These are phyloP conservation scores for Neopipo cinnamomea DNA, from an alignment of 2,113 vertebrate species.

Conservation along the genomic window DNA sequence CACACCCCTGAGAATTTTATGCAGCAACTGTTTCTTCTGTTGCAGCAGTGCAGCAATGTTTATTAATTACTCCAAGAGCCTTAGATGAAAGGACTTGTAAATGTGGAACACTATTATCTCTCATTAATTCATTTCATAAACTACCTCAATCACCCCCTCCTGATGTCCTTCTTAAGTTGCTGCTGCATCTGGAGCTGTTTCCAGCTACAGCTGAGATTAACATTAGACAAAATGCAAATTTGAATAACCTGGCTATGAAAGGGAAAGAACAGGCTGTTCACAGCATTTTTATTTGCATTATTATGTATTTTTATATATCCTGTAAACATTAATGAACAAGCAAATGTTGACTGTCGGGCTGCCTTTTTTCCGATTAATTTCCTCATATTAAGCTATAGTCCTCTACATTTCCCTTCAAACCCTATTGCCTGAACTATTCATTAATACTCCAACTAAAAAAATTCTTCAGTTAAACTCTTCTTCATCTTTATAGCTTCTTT, in stretches of 20 bases:
- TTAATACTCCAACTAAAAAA: not conserved
- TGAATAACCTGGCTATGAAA: not conserved
- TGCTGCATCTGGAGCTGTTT: not conserved
- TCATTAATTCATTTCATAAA: conserved; percentile 20
- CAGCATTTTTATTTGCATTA: not conserved
- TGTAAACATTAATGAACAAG: not conserved
- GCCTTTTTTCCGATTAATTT: not conserved
- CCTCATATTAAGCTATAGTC: not conserved
- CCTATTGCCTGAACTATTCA: not conserved
- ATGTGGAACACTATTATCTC: not conserved
- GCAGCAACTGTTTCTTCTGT: not conserved
- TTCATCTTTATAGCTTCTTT: not conserved
- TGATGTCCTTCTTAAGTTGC: not conserved
- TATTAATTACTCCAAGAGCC: not conserved
- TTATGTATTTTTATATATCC: not conserved
- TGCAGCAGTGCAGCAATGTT: not conserved
- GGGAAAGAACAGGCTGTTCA: not conserved
- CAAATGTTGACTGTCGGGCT: not conserved
- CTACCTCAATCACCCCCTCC: not conserved
- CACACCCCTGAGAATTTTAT: not conserved
- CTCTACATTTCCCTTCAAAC: not conserved
- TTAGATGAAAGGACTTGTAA: not conserved
- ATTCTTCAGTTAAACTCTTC: not conserved
- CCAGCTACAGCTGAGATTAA: not conserved
- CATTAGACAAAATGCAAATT: not conserved